phyloP scores from a whole-genome alignment of 2,113 vertebrate species.

The Indicator indicator region DNA sequence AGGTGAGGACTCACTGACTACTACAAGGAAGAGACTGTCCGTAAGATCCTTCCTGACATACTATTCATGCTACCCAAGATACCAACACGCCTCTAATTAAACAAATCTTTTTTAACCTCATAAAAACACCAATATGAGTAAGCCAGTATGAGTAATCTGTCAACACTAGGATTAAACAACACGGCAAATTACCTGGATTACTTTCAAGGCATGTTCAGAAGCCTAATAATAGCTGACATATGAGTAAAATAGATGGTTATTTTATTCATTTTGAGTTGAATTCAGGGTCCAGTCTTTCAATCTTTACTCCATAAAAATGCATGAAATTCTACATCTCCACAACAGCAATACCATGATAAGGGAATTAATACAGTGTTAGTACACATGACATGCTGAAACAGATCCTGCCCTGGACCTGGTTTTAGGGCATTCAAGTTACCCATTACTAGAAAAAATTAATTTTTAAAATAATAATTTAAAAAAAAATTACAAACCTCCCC shows the following conservation, averaged over 20 bases:
- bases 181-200: background rate
- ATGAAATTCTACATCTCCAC: background rate
- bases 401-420: background rate
- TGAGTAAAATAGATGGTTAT: background rate
- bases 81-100: background rate
- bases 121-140: background rate
- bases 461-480: no score
- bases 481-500: no score
- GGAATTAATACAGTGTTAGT: background rate
- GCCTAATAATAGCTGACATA: background rate
- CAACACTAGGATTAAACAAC: background rate
- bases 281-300: background rate
- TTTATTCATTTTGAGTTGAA: background rate
- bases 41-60: background rate
- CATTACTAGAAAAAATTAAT: background rate
- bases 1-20: background rate
- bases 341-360: background rate
- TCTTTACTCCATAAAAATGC: background rate
- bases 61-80: background rate
- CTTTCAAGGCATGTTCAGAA: constrained; percentile 1
- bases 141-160: constrained; percentile 21
- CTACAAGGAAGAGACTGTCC: background rate
- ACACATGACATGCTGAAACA: background rate
- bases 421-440: background rate
- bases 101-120: background rate